phyloP scores from a whole-genome alignment of 2,113 vertebrate genomes.

The Bathybates hornii region DNA sequence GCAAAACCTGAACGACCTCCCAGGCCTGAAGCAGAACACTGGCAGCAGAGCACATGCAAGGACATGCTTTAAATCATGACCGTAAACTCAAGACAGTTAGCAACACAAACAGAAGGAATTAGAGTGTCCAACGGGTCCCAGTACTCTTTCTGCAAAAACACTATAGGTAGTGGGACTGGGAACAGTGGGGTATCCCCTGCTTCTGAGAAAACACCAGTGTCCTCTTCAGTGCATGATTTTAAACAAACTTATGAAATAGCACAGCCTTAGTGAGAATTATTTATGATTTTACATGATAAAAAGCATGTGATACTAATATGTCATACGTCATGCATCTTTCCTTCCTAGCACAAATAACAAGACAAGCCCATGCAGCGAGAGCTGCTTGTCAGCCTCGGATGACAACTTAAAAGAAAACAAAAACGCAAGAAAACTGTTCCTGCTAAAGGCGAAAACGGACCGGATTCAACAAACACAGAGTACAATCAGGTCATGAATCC shows the following conservation, averaged over 20 bases:
- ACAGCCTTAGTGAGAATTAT: fast-evolving
- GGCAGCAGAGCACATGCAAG: not conserved
- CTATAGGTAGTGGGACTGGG: not conserved
- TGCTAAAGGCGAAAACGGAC: not conserved
- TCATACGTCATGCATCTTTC: fast-evolving
- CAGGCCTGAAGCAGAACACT: not conserved
- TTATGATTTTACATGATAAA: not conserved
- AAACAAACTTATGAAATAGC: not conserved
- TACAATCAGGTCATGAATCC: fast-evolving
- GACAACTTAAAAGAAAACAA: not conserved
- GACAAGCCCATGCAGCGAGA: not conserved
- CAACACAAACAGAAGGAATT: not conserved
- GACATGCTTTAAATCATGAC: not conserved
- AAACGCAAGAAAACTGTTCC: not conserved
- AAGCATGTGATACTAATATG: fast-evolving
- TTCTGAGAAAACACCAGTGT: not conserved
- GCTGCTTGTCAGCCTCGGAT: fast-evolving
- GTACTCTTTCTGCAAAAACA: not conserved
- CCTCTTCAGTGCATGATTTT: not conserved
- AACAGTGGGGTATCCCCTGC: fast-evolving
- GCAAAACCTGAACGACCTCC: not conserved
- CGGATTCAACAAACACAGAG: fast-evolving
- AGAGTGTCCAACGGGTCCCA: fast-evolving
- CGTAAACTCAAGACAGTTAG: not conserved
- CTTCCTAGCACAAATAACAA: not conserved